Evolutionary conservation across 2,113 vertebrate species (phyloP), one percentile per base, ranked within the genome.

Genomic region (Taxidea taxus): DNA sequence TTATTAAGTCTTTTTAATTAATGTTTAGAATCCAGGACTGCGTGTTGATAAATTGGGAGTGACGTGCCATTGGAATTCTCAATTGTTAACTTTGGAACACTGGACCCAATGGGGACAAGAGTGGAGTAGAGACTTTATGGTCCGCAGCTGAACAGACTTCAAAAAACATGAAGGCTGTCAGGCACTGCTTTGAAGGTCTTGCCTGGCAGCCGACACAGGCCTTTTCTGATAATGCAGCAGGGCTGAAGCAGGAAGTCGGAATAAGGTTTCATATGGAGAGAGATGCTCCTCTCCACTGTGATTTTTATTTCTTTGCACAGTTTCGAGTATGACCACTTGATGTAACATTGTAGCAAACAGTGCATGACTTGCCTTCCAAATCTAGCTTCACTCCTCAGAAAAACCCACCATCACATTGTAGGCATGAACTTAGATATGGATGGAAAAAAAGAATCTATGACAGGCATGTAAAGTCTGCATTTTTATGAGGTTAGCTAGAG

Each of bases 21-120:
- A 91, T 95, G 77, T 91, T 95, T 96, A 93, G 83, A 77, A 83
- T 97, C 86, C 49, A 93, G 94, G 92, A 81, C n/a, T 80, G 42
- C 3, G 0, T 47, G 72, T 70, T 96, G 90, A 95, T 66, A 54
- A 93, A 94, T 93, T 95, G 77, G 93, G 88, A 51, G 66, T 83
- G 90, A 96, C 82, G 31, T 78, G 42, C 51, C 31, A 60, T 97
- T 97, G 97, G 93, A 96, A 90, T 95, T 92, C 84, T 95, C 83
- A 34, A 44, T 18, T 84, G 58, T 78, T 95, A 91, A 77, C 62
- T 81, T 84, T 97, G 97, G 89, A 97, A 66, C 66, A 58, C 37
- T 75, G 74, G 12, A 49, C 42, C 66, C 8, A 2, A 0, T 34
- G 21, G 54, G 54, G 82, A 64, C 20, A 42, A 58, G 74, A 72